These are phyloP conservation scores for Chaetogeoica ovagalla DNA, from an alignment of 2,888 invertebrate species.

Conservation along the genomic window DNA sequence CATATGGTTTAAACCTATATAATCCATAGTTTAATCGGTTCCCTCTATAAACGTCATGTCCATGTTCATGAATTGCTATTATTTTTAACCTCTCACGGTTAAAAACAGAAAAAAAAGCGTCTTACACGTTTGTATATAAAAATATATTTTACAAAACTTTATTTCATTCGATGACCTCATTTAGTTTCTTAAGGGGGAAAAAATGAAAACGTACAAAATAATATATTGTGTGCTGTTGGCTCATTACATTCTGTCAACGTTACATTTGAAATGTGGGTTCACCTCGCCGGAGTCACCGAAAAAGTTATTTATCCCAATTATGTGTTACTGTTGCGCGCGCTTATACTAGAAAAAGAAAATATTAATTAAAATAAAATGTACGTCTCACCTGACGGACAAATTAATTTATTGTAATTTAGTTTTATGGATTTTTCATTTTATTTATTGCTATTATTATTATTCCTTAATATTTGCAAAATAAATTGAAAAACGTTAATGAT, in stretches of 20 bases:
- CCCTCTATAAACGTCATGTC: too few relatives aligned
- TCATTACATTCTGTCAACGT: constrained; percentile 23
- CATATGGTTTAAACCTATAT: too few relatives aligned
- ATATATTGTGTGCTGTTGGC: neutral
- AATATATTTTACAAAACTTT: neutral
- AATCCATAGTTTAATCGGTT: too few relatives aligned
- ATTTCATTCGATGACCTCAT: neutral
- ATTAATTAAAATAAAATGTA: neutral
- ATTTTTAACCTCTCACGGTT: too few relatives aligned
- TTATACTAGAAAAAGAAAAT: neutral
- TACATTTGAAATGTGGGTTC: neutral
- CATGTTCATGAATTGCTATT: too few relatives aligned
- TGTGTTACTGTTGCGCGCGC: neutral
- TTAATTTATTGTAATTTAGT: constrained; percentile 20
- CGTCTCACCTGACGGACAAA: neutral
- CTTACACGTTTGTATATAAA: neutral
- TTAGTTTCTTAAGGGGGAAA: neutral
- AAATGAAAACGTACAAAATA: constrained; percentile 1
- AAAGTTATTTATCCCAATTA: constrained; percentile 15
- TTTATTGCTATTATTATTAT: constrained; percentile 2
- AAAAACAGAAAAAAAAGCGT: too few relatives aligned
- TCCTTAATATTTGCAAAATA: neutral
- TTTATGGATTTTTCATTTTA: neutral
- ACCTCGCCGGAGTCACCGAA: neutral
- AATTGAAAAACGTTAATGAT: constrained; percentile 16